These are phyloP conservation scores for Drosophila sucinea DNA, from an alignment of 1,140 invertebrate genomes.

Conservation along the genomic window DNA sequence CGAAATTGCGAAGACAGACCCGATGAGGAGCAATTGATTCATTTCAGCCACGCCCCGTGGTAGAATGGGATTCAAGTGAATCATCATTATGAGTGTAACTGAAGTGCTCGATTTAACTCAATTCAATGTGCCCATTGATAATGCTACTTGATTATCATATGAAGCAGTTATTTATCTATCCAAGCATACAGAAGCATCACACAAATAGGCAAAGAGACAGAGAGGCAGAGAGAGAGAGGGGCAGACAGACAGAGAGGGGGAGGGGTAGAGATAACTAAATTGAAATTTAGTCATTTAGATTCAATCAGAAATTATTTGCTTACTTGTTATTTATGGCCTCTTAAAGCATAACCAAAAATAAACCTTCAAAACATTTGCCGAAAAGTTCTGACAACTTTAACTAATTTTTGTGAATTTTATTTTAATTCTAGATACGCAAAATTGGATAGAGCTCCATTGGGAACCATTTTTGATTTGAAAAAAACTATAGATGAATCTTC, in stretches of 20 bases:
- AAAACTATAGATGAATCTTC: no score
- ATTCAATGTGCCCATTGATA: conserved; percentile 11
- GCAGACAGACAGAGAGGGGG: background rate
- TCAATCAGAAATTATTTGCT: background rate
- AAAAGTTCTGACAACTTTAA: no score
- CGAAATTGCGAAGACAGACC: no score
- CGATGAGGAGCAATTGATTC: background rate
- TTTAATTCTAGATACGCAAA: no score
- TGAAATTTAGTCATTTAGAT: background rate
- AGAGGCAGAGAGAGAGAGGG: background rate
- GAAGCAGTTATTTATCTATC: conserved; percentile 6
- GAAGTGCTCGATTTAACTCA: conserved; percentile 6
- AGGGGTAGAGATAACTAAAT: background rate
- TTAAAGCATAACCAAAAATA: no score
- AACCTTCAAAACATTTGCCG: no score
- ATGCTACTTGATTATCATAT: conserved; percentile 10
- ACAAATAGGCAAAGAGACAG: background rate
- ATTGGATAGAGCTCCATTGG: no score
- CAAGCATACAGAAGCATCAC: background rate
- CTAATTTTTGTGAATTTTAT: no score
- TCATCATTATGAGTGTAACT: conserved; percentile 4
- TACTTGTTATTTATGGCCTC: background rate
- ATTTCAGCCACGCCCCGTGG: conserved; percentile 8
- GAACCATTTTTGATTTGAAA: no score
- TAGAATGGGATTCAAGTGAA: background rate